Base-by-base conservation (phyloP, 2,113 vertebrate genomes). In the Sarotherodon lohbergeri region DNA sequence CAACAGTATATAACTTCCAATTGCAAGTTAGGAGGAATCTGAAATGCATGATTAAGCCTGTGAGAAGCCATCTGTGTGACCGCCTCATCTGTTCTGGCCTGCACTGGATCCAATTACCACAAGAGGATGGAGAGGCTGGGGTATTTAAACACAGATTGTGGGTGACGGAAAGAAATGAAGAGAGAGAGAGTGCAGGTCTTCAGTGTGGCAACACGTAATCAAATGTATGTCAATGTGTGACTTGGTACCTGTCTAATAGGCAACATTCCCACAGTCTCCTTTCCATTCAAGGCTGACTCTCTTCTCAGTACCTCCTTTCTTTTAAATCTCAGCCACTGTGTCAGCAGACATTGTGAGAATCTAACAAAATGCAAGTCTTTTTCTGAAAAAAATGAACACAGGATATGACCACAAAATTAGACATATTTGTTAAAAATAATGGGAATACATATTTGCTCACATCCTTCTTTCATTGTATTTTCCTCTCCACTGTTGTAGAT, bases 1-100 rank as follows among this genome's bases (percentile, higher is more conserved):
- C 34, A 84, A 8, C 9, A 10, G 29, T 57, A 80, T 48, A 59
- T 34, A 86, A 78, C 63, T 55, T 59, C 76, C 46, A 41, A 11
- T 7, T 83, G 41, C 17, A 73, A 86, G 83, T 89, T 84, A 93
- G n/a, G 46, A 82, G 13, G 39, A 89, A 89, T 89, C 57, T 46
- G 48, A 71, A 89, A 86, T 50, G 76, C 59, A 81, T 59, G 19
- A 86, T 87, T 90, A 88, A 73, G 57, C 81, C 50, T 46, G 57
- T 55, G 71, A 79, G 56, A 83, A 88, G 81, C 57, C 78, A 22
- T 76, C n/a, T 79, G 61, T 87, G 32, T 66, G 46, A 85, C 52
- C 6, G 9, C 39, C 63, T 86, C 41, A 52, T 88, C 79, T 4
- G 63, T 86, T 57, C 78, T 16, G 56, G 5, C 12, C 82, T 2